Evolutionary conservation across 1,140 invertebrate genomes (phyloP).

Genomic region (Acyrthosiphon pisum): DNA sequence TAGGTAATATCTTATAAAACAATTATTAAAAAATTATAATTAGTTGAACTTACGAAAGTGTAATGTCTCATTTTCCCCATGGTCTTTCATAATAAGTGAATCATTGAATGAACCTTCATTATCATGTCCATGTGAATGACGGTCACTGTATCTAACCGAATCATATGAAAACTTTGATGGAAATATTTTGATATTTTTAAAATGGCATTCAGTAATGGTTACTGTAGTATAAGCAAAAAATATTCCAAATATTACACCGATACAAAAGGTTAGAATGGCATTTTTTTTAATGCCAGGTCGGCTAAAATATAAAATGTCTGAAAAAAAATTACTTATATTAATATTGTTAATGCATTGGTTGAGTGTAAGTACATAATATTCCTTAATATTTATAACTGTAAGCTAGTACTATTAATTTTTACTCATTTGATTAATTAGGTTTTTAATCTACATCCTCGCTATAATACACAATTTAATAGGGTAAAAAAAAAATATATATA

Average conservation of each 20-base stretch:
- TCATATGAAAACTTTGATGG: conserved; percentile 47
- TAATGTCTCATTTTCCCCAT: conserved; percentile 44
- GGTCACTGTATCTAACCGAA: neutral
- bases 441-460: neutral
- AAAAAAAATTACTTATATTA: conserved; percentile 3
- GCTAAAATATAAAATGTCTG: conserved; percentile 45
- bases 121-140: conserved; percentile 41
- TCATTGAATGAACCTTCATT: conserved; percentile 42
- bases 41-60: conserved; percentile 32
- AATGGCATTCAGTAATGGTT: conserved; percentile 50
- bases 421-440: neutral
- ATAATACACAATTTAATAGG: neutral
- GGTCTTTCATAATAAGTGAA: conserved; percentile 28
- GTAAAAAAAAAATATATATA: neutral
- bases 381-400: neutral
- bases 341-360: neutral
- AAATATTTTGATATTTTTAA: conserved; percentile 41
- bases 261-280: conserved; percentile 28
- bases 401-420: neutral
- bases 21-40: neutral
- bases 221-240: conserved; percentile 53
- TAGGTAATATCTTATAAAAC: neutral
- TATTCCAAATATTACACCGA: conserved; percentile 53
- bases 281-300: conserved; percentile 47
- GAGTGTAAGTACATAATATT: neutral